A percentile compares a stretch with the other conserved stretches of the same genome.
Evolutionary conservation across 2,113 vertebrate species (phyloP).

Genomic region (Zootoca vivipara): DNA sequence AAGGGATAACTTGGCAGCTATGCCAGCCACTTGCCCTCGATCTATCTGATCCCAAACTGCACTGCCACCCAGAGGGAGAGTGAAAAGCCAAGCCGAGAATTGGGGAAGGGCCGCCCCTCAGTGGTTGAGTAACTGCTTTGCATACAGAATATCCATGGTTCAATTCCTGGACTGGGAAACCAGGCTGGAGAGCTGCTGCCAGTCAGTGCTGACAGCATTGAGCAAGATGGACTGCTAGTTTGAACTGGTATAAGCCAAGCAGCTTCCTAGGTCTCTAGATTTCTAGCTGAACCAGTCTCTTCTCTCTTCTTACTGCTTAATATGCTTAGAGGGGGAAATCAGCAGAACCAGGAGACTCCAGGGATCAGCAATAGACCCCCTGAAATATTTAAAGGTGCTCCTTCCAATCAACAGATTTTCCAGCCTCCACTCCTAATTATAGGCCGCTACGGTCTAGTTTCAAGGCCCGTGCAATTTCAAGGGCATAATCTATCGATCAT

Average conservation of each 20-base stretch:
- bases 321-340: neutral
- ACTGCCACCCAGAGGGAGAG: neutral
- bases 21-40: neutral
- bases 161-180: too few relatives aligned
- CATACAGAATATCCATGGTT: too few relatives aligned
- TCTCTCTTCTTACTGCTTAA: neutral
- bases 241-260: too few relatives aligned
- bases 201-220: too few relatives aligned
- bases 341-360: neutral
- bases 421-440: constrained; percentile 33
- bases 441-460: constrained; percentile 7
- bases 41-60: neutral
- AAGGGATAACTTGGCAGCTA: too few relatives aligned
- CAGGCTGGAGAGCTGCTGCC: too few relatives aligned
- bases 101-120: too few relatives aligned
- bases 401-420: neutral
- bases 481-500: neutral
- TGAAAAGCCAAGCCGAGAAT: neutral
- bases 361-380: neutral
- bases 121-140: too few relatives aligned
- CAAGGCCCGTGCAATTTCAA: neutral
- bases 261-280: too few relatives aligned
- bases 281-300: neutral
- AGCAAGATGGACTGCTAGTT: too few relatives aligned
- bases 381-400: constrained; percentile 31